A percentile compares a stretch with the other conserved stretches of the same genome.
Conservation (phyloP, 2,888 invertebrate species). For the Mycalesis mineus region DNA sequence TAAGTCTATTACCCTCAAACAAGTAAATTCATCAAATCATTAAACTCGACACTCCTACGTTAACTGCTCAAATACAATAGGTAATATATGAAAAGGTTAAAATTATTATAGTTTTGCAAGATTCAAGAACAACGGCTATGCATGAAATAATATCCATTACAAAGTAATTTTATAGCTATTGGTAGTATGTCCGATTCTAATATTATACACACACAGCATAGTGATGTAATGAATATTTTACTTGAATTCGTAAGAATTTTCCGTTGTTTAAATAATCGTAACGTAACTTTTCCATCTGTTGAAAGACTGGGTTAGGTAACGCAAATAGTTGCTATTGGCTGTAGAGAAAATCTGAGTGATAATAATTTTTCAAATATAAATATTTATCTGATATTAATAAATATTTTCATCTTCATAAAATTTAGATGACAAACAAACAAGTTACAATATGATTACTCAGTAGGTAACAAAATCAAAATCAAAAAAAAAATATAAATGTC, state of each 20-base stretch:
- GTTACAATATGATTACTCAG: no score
- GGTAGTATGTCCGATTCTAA: conserved; percentile 10
- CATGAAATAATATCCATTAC: conserved; percentile 14
- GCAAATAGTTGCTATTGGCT: no score
- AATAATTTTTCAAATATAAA: no score
- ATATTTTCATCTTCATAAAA: no score
- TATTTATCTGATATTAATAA: no score
- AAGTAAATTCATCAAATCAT: no score
- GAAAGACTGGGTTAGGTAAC: no score
- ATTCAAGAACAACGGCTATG: conserved; percentile 1
- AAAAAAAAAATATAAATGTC: no score
- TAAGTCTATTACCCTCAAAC: no score
- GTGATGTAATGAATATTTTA: background rate
- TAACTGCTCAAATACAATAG: conserved; percentile 1
- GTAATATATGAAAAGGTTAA: conserved; percentile 9
- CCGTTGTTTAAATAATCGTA: background rate
- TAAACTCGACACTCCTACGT: background rate
- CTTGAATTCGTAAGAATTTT: background rate
- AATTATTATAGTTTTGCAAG: conserved; percentile 15
- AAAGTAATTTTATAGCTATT: conserved; percentile 9
- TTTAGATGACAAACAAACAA: no score
- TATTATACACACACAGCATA: conserved; percentile 10
- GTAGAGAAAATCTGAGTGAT: no score
- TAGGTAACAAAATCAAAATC: no score
- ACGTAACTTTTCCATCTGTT: background rate